Percentiles rank a stretch among this genome's conserved stretches.
phyloP scores from a whole-genome alignment of 2,113 vertebrate species.

The Oceanodroma tethys region DNA sequence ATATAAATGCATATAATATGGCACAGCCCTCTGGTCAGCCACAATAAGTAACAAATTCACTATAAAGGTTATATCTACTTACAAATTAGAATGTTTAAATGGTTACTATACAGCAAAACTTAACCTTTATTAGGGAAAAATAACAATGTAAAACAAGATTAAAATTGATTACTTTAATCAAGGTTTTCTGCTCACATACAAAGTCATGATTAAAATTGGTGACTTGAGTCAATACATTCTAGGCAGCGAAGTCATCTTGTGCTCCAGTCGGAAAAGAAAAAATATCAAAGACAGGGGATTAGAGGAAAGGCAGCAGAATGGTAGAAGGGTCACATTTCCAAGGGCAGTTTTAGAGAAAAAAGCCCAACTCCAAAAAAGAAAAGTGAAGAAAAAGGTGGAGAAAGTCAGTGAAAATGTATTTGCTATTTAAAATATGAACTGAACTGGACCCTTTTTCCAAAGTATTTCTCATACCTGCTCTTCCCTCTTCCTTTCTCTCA shows the following conservation, averaged over 20 bases:
- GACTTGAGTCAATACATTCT: conserved; percentile 36
- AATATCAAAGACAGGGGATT: conserved; percentile 34
- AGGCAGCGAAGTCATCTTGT: conserved; percentile 6
- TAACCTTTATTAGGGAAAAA: conserved; percentile 12
- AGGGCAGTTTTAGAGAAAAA: neutral
- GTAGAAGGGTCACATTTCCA: conserved; percentile 4
- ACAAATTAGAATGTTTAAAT: neutral
- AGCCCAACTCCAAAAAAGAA: neutral
- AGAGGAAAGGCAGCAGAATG: neutral
- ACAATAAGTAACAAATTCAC: neutral
- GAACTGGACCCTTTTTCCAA: neutral
- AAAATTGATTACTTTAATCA: conserved; percentile 55
- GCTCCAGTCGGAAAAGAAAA: conserved; percentile 16
- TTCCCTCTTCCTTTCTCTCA: neutral
- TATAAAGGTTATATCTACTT: neutral
- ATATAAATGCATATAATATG: neutral
- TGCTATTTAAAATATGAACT: neutral
- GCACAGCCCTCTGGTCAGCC: neutral
- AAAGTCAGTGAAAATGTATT: neutral
- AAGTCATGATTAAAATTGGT: conserved; percentile 33
- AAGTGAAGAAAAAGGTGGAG: neutral
- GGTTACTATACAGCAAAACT: neutral
- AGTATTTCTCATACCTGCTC: neutral
- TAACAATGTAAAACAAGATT: conserved; percentile 43
- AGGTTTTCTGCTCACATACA: conserved; percentile 37